phyloP scores from a whole-genome alignment of 2,113 vertebrate genomes.

The Isurus oxyrinchus region DNA sequence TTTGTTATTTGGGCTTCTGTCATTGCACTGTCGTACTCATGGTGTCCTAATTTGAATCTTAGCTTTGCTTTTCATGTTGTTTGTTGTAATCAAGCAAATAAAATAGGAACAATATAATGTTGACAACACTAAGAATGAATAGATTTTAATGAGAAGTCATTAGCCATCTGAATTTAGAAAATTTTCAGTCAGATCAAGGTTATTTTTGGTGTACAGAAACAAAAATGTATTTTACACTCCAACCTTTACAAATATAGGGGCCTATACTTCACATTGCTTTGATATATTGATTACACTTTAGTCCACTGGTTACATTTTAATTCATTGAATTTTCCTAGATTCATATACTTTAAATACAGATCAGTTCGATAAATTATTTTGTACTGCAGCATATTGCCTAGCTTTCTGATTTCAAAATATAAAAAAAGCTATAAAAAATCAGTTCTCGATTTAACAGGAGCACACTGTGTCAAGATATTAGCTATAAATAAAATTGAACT shows the following conservation, averaged over 20 bases:
- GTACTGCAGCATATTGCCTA: neutral
- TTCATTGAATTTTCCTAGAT: neutral
- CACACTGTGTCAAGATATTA: conserved; percentile 9
- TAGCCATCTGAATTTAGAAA: neutral
- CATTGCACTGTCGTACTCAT: neutral
- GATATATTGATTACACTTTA: neutral
- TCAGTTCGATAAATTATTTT: neutral
- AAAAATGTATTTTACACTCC: neutral
- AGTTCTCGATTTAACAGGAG: neutral
- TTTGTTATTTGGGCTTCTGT: neutral
- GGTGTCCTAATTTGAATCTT: neutral
- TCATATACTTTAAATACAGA: neutral
- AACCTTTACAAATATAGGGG: neutral
- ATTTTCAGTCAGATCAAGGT: neutral
- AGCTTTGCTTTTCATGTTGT: neutral
- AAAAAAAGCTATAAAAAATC: neutral
- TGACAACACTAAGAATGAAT: neutral
- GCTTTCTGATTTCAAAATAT: neutral
- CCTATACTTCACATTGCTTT: neutral
- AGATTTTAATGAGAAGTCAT: neutral
- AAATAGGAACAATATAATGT: neutral
- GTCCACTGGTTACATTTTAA: neutral
- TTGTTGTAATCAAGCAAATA: neutral
- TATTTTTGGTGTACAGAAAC: neutral
- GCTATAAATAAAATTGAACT: conserved; percentile 23